phyloP scores from a whole-genome alignment of 2,888 invertebrate genomes.

The Macrostomum cliftonense region DNA sequence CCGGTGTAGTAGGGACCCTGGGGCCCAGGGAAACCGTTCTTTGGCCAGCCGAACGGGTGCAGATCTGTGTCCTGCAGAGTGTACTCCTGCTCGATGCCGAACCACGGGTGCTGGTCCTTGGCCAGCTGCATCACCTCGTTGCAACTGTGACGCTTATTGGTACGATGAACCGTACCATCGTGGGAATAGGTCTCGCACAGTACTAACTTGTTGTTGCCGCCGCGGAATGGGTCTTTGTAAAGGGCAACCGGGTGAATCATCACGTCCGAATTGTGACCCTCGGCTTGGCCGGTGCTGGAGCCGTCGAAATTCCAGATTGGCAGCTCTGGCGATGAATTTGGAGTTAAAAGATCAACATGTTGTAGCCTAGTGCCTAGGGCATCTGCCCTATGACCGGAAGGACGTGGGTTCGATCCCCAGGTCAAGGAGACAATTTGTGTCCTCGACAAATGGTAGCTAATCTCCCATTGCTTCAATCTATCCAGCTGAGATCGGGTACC shows the following conservation, averaged over 20 bases:
- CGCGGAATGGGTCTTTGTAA: constrained; percentile 75
- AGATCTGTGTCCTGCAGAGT: constrained; percentile 39
- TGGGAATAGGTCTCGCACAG: constrained; percentile 68
- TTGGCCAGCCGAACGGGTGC: constrained; percentile 37
- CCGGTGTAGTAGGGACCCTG: constrained; percentile 18
- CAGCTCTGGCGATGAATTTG: constrained; percentile 30
- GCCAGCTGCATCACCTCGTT: constrained; percentile 5
- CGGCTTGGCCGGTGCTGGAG: constrained; percentile 39
- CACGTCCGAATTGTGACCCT: constrained; percentile 50
- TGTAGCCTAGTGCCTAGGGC: too few relatives aligned
- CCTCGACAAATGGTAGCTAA: too few relatives aligned
- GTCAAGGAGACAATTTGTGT: too few relatives aligned
- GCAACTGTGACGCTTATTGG: constrained; percentile 3
- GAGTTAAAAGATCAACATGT: too few relatives aligned
- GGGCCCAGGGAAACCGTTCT: constrained; percentile 32
- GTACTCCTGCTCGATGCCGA: constrained; percentile 45
- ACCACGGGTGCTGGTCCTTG: constrained; percentile 35
- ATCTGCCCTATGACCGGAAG: too few relatives aligned
- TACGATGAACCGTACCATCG: constrained; percentile 36
- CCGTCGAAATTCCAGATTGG: constrained; percentile 41
- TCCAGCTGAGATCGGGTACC: too few relatives aligned
- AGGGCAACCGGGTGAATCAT: constrained; percentile 73
- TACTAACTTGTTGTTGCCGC: constrained; percentile 69
- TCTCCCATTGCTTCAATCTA: too few relatives aligned
- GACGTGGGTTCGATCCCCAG: too few relatives aligned